Base-by-base conservation (phyloP, 2,113 vertebrate genomes). In the Dicrurus megarhynchus region DNA sequence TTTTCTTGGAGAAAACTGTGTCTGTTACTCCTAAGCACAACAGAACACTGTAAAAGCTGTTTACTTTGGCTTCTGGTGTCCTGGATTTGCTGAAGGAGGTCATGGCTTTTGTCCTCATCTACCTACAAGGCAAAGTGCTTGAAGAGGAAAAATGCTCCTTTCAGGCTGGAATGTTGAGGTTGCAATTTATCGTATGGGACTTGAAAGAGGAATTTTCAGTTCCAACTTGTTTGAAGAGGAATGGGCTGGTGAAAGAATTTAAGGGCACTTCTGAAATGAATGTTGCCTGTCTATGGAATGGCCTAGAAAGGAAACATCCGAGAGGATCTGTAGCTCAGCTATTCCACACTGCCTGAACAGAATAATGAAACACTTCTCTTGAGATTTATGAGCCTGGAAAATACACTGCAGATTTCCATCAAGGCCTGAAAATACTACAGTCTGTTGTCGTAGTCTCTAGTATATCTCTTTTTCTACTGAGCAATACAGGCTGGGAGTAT, bases 281-380 rank as follows among this genome's bases (percentile, higher is more conserved):
- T 80, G 94, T 94, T 97, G 95, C 96, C 87, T 97, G 94, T 87
- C 92, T 82, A 13, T 76, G 89, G 96, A 96, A 92, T 60, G 57
- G 83, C 52, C 89, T 83, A 83, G 90, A 97, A 97, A 95, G 95
- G 93, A 93, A 97, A 95, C 92, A 93, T 97, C 95, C 90, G 5
- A 92, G 96, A 97, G 95, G 95, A 97, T 97, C 97, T 98, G 97
- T 19, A 18, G 89, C 93, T 97, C 90, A 96, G 95, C 90, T 97
- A 97, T 96, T 98, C 87, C 67, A 81, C 74, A 26, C 95, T 63
- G 93, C 96, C 91, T 92, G 95, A 95, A 76, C 73, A 92, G 96
- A 97, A 96, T 98, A 98, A 98, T 98, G 98, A 98, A 98, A 98
- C 98, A 98, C 97, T 98, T 98, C 96, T 97, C 92, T 22, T 24